Evolutionary conservation across 92 coral and sea anemone genomes (phyloP).

Genomic region (Umimayanthus chanpuru): DNA sequence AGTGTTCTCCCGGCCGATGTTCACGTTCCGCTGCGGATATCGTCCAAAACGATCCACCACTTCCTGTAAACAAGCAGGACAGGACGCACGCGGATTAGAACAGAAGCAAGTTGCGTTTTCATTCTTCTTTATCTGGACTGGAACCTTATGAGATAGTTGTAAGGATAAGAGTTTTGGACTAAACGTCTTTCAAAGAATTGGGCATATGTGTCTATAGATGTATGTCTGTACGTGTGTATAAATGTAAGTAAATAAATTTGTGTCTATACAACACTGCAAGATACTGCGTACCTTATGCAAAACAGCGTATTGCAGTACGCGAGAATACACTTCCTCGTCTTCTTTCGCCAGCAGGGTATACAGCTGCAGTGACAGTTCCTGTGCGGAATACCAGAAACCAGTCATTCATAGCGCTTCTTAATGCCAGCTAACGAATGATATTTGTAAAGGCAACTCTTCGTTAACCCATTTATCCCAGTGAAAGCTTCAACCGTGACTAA

Average conservation of each 20-base stretch:
- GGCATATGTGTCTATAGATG: no score
- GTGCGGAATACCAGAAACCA: neutral
- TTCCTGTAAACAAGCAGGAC: slow-evolving; percentile 55
- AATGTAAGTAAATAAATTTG: no score
- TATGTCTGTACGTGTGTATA: no score
- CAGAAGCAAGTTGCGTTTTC: no score
- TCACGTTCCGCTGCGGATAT: slow-evolving; percentile 84
- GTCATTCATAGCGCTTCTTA: neutral
- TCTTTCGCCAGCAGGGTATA: slow-evolving; percentile 62
- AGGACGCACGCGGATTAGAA: no score
- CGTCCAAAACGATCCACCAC: slow-evolving; percentile 92
- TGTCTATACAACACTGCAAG: no score
- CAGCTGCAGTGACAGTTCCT: slow-evolving; percentile 68
- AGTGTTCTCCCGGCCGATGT: slow-evolving; percentile 77
- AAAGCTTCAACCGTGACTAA: no score
- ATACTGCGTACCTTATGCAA: slow-evolving; percentile 63
- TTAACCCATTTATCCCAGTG: neutral
- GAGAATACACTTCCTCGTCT: slow-evolving; percentile 45
- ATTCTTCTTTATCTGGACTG: neutral
- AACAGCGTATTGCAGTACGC: slow-evolving; percentile 48
- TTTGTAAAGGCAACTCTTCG: neutral
- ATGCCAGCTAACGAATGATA: neutral
- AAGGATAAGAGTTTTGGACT: no score
- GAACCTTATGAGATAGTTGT: neutral
- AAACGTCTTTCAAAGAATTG: no score